Conservation (phyloP, 2,113 vertebrate genomes). For the Reinhardtius hippoglossoides region DNA sequence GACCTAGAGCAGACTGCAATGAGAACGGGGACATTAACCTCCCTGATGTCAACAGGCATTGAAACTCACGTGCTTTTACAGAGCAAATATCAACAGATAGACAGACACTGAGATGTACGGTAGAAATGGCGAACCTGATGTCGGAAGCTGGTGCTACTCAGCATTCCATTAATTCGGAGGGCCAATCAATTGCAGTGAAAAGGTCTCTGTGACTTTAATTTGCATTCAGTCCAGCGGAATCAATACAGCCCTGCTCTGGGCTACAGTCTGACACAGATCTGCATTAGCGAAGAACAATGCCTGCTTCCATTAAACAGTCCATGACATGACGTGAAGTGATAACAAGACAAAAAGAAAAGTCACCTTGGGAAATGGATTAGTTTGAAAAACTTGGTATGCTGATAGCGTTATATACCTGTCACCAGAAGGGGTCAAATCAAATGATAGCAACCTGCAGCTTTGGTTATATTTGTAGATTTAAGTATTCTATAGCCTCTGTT, state of each 20-base stretch:
- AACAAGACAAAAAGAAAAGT: neutral
- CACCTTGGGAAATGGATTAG: neutral
- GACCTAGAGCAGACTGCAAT: slow-evolving; percentile 14
- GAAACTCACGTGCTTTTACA: neutral
- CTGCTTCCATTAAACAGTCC: slow-evolving; percentile 27
- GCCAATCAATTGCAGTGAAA: slow-evolving; percentile 42
- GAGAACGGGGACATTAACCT: slow-evolving; percentile 63
- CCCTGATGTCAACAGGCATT: slow-evolving; percentile 39
- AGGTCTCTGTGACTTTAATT: slow-evolving; percentile 56
- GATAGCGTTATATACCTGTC: neutral
- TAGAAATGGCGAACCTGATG: neutral
- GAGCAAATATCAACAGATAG: neutral
- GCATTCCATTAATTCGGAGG: slow-evolving; percentile 1
- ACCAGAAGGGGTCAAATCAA: neutral
- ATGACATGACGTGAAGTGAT: neutral
- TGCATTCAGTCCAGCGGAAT: slow-evolving; percentile 43
- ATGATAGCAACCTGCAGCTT: neutral
- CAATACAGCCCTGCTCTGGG: slow-evolving; percentile 52
- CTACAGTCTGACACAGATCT: slow-evolving; percentile 60
- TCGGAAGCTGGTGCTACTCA: neutral
- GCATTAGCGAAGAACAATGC: slow-evolving; percentile 20
- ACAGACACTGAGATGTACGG: neutral
- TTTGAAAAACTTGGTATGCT: no score
- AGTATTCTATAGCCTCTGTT: neutral
- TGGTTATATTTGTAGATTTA: neutral